These are phyloP conservation scores for Arizona elegans DNA, from an alignment of 2,113 vertebrate genomes.

Conservation along the genomic window DNA sequence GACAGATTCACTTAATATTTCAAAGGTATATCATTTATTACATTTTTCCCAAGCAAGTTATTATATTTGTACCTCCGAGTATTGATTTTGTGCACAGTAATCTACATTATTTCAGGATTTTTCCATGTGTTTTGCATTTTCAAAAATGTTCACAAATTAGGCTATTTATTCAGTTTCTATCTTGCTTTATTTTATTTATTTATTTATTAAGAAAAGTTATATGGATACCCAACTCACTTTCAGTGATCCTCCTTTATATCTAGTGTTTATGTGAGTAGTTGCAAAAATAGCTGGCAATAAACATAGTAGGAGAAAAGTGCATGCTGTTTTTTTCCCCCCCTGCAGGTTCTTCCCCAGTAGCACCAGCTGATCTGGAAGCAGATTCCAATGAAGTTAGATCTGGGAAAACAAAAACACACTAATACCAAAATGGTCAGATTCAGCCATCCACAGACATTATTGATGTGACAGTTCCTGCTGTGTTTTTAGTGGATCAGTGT, in stretches of 20 bases:
- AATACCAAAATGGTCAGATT: not conserved
- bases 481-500: not conserved
- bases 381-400: not conserved
- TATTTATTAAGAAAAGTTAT: not conserved
- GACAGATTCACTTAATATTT: not conserved
- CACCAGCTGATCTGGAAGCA: not conserved
- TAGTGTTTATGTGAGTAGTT: not conserved
- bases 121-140: not conserved
- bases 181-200: not conserved
- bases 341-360: not conserved
- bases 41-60: not conserved
- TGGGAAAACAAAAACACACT: not conserved
- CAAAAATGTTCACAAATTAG: not conserved
- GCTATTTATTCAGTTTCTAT: not conserved
- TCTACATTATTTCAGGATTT: not conserved
- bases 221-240: not conserved
- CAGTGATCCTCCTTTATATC: not conserved
- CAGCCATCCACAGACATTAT: not conserved
- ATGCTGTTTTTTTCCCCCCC: not conserved
- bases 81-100: not conserved
- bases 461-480: not conserved
- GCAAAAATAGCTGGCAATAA: not conserved
- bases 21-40: not conserved
- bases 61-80: not conserved
- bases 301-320: not conserved